phyloP scores from a whole-genome alignment of 2,797 vertebrate species.

The Otus scops region DNA sequence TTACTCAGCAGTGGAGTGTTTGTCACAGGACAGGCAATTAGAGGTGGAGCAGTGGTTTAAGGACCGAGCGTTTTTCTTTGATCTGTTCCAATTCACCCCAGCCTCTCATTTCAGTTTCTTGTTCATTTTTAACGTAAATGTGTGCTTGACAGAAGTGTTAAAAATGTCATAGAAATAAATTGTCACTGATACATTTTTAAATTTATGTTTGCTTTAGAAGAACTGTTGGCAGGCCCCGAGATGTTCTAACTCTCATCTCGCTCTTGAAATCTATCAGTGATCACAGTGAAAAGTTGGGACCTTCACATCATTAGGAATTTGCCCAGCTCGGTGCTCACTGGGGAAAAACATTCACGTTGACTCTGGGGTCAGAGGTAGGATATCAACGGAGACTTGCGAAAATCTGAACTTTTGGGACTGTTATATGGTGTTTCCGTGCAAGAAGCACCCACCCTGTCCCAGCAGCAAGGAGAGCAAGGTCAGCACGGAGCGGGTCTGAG shows the following conservation, averaged over 20 bases:
- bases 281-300: neutral
- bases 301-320: neutral
- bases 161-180: slow-evolving; percentile 22
- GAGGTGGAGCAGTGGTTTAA: neutral
- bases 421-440: rapidly evolving
- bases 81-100: neutral
- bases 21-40: neutral
- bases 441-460: neutral
- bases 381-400: too few relatives aligned
- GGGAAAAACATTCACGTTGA: neutral
- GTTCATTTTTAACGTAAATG: slow-evolving; percentile 40
- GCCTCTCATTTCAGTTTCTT: neutral
- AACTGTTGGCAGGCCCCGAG: neutral
- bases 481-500: neutral
- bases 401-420: neutral
- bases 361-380: neutral
- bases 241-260: rapidly evolving
- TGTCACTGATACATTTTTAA: neutral
- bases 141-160: slow-evolving; percentile 1
- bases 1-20: neutral
- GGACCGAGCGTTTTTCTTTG: neutral
- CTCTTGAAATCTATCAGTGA: neutral
- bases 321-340: neutral
- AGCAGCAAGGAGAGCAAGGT: neutral
- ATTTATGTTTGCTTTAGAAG: neutral